Evolutionary conservation across 2,797 vertebrate genomes (phyloP), one percentile per base, ranked within the genome.

Genomic region (Muscicapa comitata): DNA sequence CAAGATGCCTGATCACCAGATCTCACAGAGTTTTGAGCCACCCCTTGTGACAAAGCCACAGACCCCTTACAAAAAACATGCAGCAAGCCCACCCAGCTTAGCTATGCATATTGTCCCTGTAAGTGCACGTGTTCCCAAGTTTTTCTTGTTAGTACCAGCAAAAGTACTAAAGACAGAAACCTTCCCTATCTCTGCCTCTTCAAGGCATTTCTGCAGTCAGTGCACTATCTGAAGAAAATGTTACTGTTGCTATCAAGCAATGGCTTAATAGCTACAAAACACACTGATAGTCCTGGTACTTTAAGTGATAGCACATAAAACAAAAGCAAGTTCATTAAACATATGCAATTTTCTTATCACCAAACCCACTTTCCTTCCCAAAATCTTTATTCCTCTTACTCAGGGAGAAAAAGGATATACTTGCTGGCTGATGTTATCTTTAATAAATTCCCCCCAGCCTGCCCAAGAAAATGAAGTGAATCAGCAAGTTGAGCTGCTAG

Each of bases 31-130:
- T 57, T 85, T 62, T 76, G 13, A 84, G n/a, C 29, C 54, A 82
- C 4, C 4, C 11, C 28, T 78, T 75, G 33, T 37, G 45, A 76
- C 1, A 85, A 24, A 76, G 45, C 9, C 76, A 72, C 37, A 61
- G 16, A 37, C 4, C 21, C 28, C 24, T 51, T 53, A 48, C 16
- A 82, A 92, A 62, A 8, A 65, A 61, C 0, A 0, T 6, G 33
- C 29, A 50, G 45, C 19, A 65, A 90, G 58, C 17, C 18, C 71
- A 79, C 37, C 16, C 62, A 84, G 24, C 24, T 72, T n/a, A 45
- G 35, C 35, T 17, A 38, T 37, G 43, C 1, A 0, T 20, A 17
- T 2, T 8, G 45, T 58, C 42, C 61, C 72, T 54, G 2, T 10
- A 65, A 74, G 24, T 35, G n/a, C n/a, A 74, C 26, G 11, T 25